Base-by-base conservation (phyloP, 2,113 vertebrate genomes). In the Notechis scutatus region DNA sequence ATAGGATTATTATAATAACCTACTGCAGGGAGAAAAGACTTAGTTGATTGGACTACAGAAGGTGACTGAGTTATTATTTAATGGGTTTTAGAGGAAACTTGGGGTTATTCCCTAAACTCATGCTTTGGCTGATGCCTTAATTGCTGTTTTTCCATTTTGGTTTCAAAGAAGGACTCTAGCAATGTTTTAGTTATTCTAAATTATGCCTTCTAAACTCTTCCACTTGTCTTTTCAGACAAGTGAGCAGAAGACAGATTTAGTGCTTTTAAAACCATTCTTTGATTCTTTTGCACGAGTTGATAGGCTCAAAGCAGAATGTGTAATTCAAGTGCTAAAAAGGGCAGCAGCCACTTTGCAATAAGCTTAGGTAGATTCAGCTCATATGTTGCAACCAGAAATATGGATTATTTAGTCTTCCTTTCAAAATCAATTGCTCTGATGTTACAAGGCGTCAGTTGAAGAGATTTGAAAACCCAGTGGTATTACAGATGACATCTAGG, bases 401-500 rank as follows among this genome's bases (percentile, higher is more conserved):
- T 0, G 57, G 24, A 74, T 88, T 24, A 88, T 87, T 74, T 85
- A 87, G 64, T 91, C 90, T 21, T n/a, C 7, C 52, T 90, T 92
- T 91, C 87, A 94, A 92, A 50, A 11, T 59, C 91, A 92, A 6
- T 14, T 85, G 85, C 88, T 85, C 85, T 91, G 29, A 47, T n/a
- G 95, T 92, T 92, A 85, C 64, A 93, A 93, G 26, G 86, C 81
- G 4, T 21, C 24, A 3, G 2, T 4, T 92, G 50, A 89, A 94
- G 94, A 52, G 89, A 2, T 91, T 74, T 93, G 34, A 45, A 93
- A 93, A 90, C 12, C 26, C 88, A 95, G 26, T 23, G 26, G 11
- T 91, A 89, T 85, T 89, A 47, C 92, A 88, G 91, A 85, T 94
- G 89, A 21, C n/a, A 94, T 91, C 24, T 81, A 21, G 29, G 45